phyloP scores from a whole-genome alignment of 2,113 vertebrate genomes.

The Zosterops lateralis region DNA sequence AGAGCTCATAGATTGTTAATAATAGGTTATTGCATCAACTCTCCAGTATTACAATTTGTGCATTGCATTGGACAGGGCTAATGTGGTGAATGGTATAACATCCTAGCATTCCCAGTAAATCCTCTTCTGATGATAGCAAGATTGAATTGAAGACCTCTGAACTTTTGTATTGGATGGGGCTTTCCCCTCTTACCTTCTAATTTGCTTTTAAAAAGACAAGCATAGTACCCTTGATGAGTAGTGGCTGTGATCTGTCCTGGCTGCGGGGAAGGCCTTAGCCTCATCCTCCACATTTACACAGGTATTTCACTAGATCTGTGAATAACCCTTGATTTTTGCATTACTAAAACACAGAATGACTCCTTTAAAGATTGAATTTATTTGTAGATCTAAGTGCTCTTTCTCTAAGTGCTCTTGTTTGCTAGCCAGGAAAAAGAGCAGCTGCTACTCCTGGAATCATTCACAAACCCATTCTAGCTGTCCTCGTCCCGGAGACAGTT shows the following conservation, averaged over 20 bases:
- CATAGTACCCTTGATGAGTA: neutral
- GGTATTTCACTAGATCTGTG: neutral
- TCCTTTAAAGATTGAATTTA: neutral
- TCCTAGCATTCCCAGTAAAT: neutral
- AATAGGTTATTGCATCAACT: neutral
- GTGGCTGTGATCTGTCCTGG: neutral
- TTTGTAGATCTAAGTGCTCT: neutral
- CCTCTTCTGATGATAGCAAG: neutral
- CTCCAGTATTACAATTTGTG: neutral
- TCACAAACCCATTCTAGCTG: neutral
- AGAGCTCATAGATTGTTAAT: neutral
- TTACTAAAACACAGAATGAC: neutral
- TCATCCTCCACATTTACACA: neutral
- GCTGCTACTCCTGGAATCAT: neutral
- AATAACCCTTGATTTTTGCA: neutral
- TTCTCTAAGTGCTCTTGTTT: neutral
- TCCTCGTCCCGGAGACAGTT: neutral
- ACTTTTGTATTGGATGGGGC: neutral
- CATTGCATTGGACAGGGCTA: neutral
- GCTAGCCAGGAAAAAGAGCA: neutral
- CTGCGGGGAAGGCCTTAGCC: neutral
- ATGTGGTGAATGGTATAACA: neutral
- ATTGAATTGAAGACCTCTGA: neutral
- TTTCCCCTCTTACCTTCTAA: neutral
- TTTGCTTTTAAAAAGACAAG: neutral